Evolutionary conservation across 2,113 vertebrate species (phyloP).

Genomic region (Micromys minutus): DNA sequence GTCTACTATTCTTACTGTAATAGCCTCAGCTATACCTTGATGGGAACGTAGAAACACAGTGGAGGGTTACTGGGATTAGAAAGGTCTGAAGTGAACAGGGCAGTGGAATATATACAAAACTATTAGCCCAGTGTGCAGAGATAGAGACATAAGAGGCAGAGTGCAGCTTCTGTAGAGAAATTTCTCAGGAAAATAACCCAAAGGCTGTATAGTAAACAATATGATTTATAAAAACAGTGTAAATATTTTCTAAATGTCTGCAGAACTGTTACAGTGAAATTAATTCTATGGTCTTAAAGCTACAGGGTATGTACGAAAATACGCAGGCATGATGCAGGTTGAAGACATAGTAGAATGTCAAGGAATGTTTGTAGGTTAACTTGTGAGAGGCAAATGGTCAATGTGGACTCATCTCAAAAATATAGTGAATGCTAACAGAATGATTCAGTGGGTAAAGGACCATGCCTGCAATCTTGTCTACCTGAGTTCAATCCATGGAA

Average conservation of each 20-base stretch:
- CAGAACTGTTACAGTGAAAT: conserved; percentile 55
- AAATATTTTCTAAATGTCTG: conserved; percentile 63
- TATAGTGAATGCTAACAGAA: background rate
- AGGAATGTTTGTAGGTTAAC: conserved; percentile 6
- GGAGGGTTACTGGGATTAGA: background rate
- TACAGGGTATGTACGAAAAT: background rate
- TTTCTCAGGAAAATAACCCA: conserved; percentile 57
- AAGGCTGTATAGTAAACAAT: conserved; percentile 54
- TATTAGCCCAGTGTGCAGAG: background rate
- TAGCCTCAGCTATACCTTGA: background rate
- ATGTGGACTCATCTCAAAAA: conserved; percentile 2
- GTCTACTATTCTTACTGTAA: background rate
- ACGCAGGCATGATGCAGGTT: background rate
- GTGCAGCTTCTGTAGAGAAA: conserved; percentile 42
- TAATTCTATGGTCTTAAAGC: conserved; percentile 26
- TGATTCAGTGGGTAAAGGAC: background rate
- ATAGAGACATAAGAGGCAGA: background rate
- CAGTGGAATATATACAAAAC: background rate
- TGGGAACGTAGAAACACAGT: background rate
- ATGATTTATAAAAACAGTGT: conserved; percentile 54
- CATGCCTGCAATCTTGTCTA: background rate
- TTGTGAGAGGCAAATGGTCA: background rate
- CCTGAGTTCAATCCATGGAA: background rate
- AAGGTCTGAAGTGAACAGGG: background rate
- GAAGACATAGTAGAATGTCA: background rate